Evolutionary conservation across 2,113 vertebrate species (phyloP).

Genomic region (Dromaius novaehollandiae): DNA sequence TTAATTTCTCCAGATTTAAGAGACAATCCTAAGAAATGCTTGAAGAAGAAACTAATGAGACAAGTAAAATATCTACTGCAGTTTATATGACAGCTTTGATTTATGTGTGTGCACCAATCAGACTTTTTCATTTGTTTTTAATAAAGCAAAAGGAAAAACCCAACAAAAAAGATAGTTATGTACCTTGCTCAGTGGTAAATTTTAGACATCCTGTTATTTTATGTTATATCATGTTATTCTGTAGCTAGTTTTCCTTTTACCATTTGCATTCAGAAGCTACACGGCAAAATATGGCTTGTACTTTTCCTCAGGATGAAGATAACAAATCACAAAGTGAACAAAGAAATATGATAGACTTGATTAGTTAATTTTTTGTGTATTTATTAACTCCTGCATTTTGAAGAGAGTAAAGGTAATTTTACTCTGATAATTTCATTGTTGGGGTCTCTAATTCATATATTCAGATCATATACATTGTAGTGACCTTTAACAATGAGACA

Average conservation of each 20-base stretch:
- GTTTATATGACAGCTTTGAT: not conserved
- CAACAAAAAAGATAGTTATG: not conserved
- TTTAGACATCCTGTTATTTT: not conserved
- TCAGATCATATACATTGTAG: not conserved
- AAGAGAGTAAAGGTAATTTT: not conserved
- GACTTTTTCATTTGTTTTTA: not conserved
- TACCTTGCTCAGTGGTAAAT: not conserved
- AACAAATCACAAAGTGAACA: not conserved
- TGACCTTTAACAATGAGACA: not conserved
- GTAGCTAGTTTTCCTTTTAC: not conserved
- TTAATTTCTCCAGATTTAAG: not conserved
- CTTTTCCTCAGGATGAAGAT: not conserved
- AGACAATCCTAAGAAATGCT: not conserved
- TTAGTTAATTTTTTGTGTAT: not conserved
- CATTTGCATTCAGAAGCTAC: not conserved
- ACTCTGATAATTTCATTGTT: not conserved
- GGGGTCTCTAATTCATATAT: not conserved
- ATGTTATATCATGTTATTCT: not conserved
- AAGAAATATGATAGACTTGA: not conserved
- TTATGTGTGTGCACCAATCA: not conserved
- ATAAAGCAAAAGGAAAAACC: not conserved
- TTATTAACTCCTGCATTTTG: not conserved
- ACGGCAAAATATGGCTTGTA: not conserved
- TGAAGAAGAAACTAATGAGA: not conserved
- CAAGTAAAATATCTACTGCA: not conserved